A percentile compares a stretch with the other conserved stretches of the same genome.
These are phyloP conservation scores for Ceuthmochares aereus DNA, from an alignment of 2,113 vertebrate genomes.

Conservation along the genomic window DNA sequence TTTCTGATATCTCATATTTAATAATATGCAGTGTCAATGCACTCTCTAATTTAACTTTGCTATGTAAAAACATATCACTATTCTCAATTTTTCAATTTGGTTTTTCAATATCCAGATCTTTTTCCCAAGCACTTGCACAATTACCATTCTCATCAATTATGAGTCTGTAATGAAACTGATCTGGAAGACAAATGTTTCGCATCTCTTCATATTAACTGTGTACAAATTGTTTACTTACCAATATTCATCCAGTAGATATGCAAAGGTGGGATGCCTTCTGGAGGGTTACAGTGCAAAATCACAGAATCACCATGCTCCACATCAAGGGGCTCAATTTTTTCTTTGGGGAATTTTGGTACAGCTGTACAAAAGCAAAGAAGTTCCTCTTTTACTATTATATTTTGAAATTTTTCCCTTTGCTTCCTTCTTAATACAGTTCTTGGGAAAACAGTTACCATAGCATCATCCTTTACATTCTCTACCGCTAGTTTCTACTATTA, in stretches of 20 bases:
- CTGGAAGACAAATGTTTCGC: background rate
- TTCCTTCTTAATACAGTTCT: background rate
- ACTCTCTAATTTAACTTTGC: background rate
- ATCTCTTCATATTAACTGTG: background rate
- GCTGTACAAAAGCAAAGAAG: constrained; percentile 69
- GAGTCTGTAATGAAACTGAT: background rate
- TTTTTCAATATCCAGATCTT: background rate
- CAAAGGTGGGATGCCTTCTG: constrained; percentile 90
- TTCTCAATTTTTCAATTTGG: background rate
- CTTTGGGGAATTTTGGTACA: constrained; percentile 95
- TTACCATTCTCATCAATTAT: background rate
- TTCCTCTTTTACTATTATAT: background rate
- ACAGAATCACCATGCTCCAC: constrained; percentile 91
- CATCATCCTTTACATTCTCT: background rate
- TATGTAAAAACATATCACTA: background rate
- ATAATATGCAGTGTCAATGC: background rate
- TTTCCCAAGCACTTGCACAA: background rate
- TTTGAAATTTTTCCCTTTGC: background rate
- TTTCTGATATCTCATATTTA: background rate
- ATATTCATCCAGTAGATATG: constrained; percentile 99
- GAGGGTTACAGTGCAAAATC: constrained; percentile 88
- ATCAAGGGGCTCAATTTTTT: constrained; percentile 87
- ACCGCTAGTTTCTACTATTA: background rate
- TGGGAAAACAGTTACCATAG: background rate
- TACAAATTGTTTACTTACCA: constrained; percentile 76